phyloP scores from a whole-genome alignment of 2,113 vertebrate genomes.

The Crotalus viridis region DNA sequence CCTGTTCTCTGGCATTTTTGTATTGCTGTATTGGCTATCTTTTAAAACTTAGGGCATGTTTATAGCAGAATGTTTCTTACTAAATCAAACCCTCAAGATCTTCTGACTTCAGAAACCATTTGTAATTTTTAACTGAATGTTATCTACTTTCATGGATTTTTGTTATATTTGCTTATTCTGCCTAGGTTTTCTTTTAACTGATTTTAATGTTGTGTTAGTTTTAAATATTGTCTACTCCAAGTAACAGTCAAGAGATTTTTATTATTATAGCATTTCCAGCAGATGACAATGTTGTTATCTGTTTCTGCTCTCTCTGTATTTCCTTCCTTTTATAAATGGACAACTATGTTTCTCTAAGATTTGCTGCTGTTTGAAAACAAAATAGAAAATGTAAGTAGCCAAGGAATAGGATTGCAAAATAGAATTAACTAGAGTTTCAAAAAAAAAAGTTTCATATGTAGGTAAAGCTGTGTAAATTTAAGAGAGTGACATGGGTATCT shows the following conservation, averaged over 20 bases:
- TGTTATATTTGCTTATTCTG: neutral
- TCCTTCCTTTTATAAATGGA: conserved; percentile 62
- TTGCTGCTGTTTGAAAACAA: conserved; percentile 54
- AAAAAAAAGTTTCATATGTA: conserved; percentile 24
- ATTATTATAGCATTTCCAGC: neutral
- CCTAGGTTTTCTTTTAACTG: neutral
- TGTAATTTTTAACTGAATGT: neutral
- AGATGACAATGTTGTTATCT: conserved; percentile 1
- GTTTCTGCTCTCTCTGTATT: conserved; percentile 55
- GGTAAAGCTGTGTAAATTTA: conserved; percentile 28
- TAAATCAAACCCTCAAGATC: neutral
- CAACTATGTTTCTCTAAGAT: conserved; percentile 57
- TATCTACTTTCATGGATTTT: neutral
- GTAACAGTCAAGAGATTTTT: neutral
- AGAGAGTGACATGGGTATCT: neutral
- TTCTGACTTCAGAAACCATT: neutral
- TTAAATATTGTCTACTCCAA: neutral
- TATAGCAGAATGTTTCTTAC: neutral
- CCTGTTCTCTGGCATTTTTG: neutral
- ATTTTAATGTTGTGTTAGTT: neutral
- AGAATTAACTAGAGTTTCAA: conserved; percentile 34
- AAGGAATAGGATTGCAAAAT: conserved; percentile 30
- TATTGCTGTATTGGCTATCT: neutral
- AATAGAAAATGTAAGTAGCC: conserved; percentile 28
- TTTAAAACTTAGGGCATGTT: neutral